Evolutionary conservation across 2,888 invertebrate genomes (phyloP).

Genomic region (Drosophila aldrichi): DNA sequence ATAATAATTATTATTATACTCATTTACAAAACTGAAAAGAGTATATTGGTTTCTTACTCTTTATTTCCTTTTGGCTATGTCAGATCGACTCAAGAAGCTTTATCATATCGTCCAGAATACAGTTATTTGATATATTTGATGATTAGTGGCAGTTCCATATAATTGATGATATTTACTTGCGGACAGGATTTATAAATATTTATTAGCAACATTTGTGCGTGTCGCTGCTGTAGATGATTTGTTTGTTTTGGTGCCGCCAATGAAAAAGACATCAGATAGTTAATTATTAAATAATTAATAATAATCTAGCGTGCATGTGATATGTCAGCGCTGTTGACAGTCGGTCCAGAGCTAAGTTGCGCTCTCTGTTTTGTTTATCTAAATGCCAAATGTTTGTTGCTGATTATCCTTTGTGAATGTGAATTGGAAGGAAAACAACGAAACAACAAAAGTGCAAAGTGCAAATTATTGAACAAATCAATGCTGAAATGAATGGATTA

Average conservation of each 20-base stretch:
- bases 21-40: no score
- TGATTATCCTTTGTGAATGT: conserved; percentile 3
- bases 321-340: conserved; percentile 39
- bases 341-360: conserved; percentile 4
- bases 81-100: no score
- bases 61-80: no score
- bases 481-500: background rate
- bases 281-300: conserved; percentile 61
- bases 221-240: conserved; percentile 23
- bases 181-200: conserved; percentile 64
- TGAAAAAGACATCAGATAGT: conserved; percentile 41
- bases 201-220: conserved; percentile 49
- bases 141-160: conserved; percentile 10
- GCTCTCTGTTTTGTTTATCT: conserved; percentile 7
- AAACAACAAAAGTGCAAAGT: background rate
- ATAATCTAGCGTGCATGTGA: conserved; percentile 51
- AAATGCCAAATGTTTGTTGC: conserved; percentile 11
- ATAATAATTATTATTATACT: no score
- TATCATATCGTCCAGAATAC: background rate
- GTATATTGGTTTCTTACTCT: no score
- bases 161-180: conserved; percentile 56
- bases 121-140: conserved; percentile 7
- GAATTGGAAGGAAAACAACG: background rate
- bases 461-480: background rate
- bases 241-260: conserved; percentile 33